A percentile compares a stretch with the other conserved stretches of the same genome.
Conservation (phyloP, 2,113 vertebrate genomes). For the Etheostoma spectabile region DNA sequence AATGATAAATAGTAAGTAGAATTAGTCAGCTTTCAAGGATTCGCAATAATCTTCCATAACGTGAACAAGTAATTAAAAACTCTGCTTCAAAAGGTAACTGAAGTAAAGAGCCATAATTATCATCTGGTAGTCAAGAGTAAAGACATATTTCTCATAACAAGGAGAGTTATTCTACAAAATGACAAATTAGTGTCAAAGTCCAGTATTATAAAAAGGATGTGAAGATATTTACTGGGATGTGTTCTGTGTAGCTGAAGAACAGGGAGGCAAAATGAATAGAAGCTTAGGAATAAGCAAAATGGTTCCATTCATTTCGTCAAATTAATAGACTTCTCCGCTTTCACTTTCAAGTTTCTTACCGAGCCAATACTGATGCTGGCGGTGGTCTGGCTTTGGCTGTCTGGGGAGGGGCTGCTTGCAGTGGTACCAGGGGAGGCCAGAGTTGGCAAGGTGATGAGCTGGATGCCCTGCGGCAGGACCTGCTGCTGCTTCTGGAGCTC, state of each 20-base stretch:
- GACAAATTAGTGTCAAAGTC: not conserved
- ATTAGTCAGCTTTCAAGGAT: not conserved
- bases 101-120: not conserved
- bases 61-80: not conserved
- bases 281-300: constrained; percentile 31
- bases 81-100: not conserved
- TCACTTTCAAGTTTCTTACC: constrained; percentile 82
- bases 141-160: constrained; percentile 2
- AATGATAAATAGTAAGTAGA: not conserved
- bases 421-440: constrained; percentile 86
- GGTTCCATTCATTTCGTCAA: not conserved
- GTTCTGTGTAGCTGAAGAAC: not conserved
- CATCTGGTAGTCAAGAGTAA: not conserved
- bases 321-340: not conserved
- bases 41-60: not conserved
- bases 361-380: constrained; percentile 92
- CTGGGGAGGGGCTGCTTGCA: constrained; percentile 89
- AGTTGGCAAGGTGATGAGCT: constrained; percentile 89
- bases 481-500: constrained; percentile 89
- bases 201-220: constrained; percentile 7
- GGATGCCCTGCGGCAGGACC: constrained; percentile 81
- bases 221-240: constrained; percentile 13
- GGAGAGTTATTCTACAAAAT: not conserved
- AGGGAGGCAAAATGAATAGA: constrained; percentile 12
- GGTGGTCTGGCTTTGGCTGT: constrained; percentile 89